Evolutionary conservation across 2,797 vertebrate species (phyloP).

Genomic region (Parambassis ranga): DNA sequence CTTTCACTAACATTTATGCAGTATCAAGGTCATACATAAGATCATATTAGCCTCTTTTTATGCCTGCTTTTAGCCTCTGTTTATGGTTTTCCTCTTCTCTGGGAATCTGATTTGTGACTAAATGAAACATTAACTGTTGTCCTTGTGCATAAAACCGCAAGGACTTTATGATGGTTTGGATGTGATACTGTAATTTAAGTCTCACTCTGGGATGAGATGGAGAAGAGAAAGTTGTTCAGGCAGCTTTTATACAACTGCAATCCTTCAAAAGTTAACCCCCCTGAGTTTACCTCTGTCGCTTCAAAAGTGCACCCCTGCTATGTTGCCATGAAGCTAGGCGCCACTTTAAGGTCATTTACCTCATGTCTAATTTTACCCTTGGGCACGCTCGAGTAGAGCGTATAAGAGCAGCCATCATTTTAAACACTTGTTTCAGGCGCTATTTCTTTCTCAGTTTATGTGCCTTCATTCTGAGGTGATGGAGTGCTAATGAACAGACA

Average conservation of each 20-base stretch:
- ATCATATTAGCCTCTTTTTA: constrained; percentile 5
- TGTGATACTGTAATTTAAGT: constrained; percentile 59
- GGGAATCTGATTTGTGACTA: constrained; percentile 49
- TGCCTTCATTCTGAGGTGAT: constrained; percentile 73
- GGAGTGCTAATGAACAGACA: constrained; percentile 75
- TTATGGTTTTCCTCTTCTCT: constrained; percentile 15
- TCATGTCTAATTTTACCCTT: constrained; percentile 83
- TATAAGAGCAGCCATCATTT: constrained; percentile 78
- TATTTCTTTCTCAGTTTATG: constrained; percentile 76
- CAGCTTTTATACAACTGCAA: constrained; percentile 53
- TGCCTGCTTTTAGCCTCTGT: too few relatives aligned
- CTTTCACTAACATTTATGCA: constrained; percentile 26
- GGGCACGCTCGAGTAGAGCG: constrained; percentile 77
- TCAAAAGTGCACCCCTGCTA: constrained; percentile 66
- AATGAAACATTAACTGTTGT: constrained; percentile 65
- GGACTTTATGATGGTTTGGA: constrained; percentile 51
- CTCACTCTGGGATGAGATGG: constrained; percentile 39
- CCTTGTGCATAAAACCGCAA: constrained; percentile 66
- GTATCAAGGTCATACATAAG: constrained; percentile 24
- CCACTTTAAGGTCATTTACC: constrained; percentile 79
- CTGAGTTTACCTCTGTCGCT: constrained; percentile 55
- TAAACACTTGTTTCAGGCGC: constrained; percentile 81
- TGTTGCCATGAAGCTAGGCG: constrained; percentile 57
- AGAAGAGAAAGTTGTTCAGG: constrained; percentile 64
- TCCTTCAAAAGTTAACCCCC: constrained; percentile 69